Percentiles rank a stretch among this genome's conserved stretches.
Evolutionary conservation across 2,797 vertebrate genomes (phyloP).

Genomic region (Meda fulgida): DNA sequence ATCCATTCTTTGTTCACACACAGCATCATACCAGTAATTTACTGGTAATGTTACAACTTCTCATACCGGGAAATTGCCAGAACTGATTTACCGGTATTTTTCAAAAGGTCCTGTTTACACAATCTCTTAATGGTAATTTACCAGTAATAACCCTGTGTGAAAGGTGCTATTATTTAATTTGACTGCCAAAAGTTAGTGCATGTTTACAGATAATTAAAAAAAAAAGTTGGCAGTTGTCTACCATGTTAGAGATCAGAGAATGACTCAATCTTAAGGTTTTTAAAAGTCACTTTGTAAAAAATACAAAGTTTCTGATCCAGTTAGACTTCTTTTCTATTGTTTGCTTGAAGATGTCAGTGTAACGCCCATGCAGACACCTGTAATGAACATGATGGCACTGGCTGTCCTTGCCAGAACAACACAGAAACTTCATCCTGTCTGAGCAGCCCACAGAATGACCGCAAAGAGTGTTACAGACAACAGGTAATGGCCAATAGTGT

Average conservation of each 20-base stretch:
- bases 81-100: not conserved
- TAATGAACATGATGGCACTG: conserved; percentile 89
- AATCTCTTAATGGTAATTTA: not conserved
- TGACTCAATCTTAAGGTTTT: not conserved
- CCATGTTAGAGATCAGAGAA: not conserved
- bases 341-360: conserved; percentile 86
- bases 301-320: not conserved
- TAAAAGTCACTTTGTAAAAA: not conserved
- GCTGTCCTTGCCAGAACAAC: conserved; percentile 95
- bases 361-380: conserved; percentile 93
- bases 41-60: not conserved
- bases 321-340: not conserved
- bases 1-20: not conserved
- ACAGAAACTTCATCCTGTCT: conserved; percentile 90
- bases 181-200: not conserved
- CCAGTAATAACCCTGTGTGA: not conserved
- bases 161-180: not conserved
- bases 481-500: conserved; percentile 78
- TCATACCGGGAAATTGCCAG: not conserved
- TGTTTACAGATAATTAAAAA: not conserved
- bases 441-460: conserved; percentile 85
- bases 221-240: not conserved
- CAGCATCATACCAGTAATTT: not conserved
- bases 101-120: not conserved
- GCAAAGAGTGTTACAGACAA: conserved; percentile 90